Evolutionary conservation across 1,140 invertebrate species (phyloP).

Genomic region (Brachionus sp.): DNA sequence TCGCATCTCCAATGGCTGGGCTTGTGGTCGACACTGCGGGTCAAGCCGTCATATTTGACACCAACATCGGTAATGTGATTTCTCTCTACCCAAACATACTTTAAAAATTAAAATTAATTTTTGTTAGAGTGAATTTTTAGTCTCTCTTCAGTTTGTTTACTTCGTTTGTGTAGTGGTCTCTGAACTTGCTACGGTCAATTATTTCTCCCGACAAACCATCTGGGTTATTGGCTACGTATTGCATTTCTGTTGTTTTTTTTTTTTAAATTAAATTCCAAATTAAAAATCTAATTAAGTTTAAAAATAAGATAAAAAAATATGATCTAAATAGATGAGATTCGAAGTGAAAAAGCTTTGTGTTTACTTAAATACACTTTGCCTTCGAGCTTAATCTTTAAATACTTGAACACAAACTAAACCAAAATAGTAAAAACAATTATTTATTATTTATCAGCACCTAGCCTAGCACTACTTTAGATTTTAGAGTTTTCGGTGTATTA

Average conservation of each 20-base stretch:
- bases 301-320: background rate
- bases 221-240: constrained; percentile 21
- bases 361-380: constrained; percentile 38
- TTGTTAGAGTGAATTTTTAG: background rate
- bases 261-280: background rate
- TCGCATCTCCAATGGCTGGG: constrained; percentile 44
- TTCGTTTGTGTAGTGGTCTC: constrained; percentile 44
- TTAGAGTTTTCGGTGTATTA: constrained; percentile 18
- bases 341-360: background rate
- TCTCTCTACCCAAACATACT: constrained; percentile 45
- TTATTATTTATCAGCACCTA: constrained; percentile 26
- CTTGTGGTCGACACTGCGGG: constrained; percentile 26
- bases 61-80: constrained; percentile 46
- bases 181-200: constrained; percentile 30
- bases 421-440: constrained; percentile 18
- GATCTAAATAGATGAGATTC: background rate
- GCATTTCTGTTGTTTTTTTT: constrained; percentile 17
- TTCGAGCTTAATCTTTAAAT: background rate
- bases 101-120: background rate
- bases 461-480: background rate
- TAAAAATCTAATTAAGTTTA: background rate
- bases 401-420: background rate
- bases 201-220: constrained; percentile 39
- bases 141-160: background rate
- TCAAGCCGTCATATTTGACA: constrained; percentile 37